Evolutionary conservation across 2,797 vertebrate species (phyloP).

Genomic region (Sparus aurata): DNA sequence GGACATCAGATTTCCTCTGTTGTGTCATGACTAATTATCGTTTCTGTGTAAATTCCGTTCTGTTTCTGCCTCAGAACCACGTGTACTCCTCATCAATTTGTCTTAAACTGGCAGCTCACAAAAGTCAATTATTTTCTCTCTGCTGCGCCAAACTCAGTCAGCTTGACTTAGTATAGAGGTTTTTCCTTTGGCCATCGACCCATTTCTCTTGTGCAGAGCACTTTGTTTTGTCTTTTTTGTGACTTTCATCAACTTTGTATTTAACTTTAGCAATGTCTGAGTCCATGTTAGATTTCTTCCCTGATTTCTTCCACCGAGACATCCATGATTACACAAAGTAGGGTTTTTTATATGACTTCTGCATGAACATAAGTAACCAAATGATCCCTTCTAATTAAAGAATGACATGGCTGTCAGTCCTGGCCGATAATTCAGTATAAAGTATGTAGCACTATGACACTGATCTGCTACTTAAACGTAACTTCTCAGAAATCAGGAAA

Average conservation of each 20-base stretch:
- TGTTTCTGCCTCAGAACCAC: background rate
- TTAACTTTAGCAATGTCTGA: constrained; percentile 1
- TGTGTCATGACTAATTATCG: background rate
- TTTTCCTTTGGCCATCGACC: background rate
- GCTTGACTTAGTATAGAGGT: background rate
- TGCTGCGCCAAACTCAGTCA: background rate
- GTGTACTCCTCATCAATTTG: background rate
- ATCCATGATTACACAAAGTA: no score
- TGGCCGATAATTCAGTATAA: background rate
- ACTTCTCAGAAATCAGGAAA: background rate
- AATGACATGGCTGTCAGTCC: background rate
- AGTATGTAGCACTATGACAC: background rate
- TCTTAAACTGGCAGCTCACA: background rate
- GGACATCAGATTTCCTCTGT: background rate
- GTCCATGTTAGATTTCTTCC: background rate
- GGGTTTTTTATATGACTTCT: no score
- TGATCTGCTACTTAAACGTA: background rate
- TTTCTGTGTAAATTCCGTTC: background rate
- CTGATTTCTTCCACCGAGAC: background rate
- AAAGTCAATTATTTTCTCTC: background rate
- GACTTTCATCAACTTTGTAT: background rate
- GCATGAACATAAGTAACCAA: background rate
- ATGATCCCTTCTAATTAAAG: background rate
- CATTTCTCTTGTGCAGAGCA: background rate
- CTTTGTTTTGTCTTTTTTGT: background rate